Evolutionary conservation across 35 echinoderm and acorn worm species (phyloP), one percentile per base, ranked within the genome.

Genomic region (Hemicentrotus pulcherrimus): DNA sequence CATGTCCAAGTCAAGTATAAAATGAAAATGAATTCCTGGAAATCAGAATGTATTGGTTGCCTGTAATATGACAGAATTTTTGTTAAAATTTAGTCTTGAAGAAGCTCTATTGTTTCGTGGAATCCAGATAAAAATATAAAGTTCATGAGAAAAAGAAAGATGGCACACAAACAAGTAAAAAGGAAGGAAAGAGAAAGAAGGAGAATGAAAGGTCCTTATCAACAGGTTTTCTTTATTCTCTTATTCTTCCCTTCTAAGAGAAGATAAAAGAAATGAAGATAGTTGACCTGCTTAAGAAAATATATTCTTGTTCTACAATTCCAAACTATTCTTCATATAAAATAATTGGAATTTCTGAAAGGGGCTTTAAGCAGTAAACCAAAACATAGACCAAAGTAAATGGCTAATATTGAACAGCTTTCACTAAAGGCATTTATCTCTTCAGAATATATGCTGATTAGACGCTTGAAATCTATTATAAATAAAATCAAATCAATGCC

Each of bases 401-500:
- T 78, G 65, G 65, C 65, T 78, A 2, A 28, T 28, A 78, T 22
- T 78, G 19, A 78, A 78, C 19, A 3, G 65, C 13, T 35, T 47
- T 35, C 16, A 47, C 16, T 5, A 91, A 35, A 91, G 32, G 32
- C 14, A 91, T 47, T 46, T 1, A 46, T 33, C 32, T 91, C 32
- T 35, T 10, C 31, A 28, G 30, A 92, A 91, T 47, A 91, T 91
- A 6, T 91, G 32, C 32, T 46, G 32, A 41, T 91, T 45, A 91
- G 31, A 41, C 45, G 32, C 46, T 91, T 41, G 32, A 91, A 41
- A 93, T 93, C 52, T 47, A 93, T 91, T 46, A 1, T 92, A 31
- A 46, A 48, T 92, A 5, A 48, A 92, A 92, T 92, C 46, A 92
- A 48, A 46, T 47, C 91, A 46, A 48, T 47, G 24, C 91, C 33